phyloP scores from a whole-genome alignment of 2,888 invertebrate genomes.

The Drosophila vallismaia region DNA sequence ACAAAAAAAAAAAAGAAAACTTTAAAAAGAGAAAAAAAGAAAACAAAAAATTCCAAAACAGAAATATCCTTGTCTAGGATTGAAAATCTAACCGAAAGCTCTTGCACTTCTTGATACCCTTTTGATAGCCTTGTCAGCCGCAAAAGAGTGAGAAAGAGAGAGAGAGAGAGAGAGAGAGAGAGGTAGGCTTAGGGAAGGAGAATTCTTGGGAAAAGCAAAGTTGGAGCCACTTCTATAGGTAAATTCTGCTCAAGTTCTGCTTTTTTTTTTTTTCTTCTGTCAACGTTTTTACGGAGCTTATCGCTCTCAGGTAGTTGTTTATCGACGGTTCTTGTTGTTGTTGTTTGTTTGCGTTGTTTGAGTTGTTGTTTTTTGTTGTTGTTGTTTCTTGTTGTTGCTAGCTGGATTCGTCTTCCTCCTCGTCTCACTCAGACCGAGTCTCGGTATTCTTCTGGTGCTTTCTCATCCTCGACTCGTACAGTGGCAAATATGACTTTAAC shows the following conservation, averaged over 20 bases:
- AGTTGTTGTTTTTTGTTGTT: not conserved
- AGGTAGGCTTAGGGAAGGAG: not conserved
- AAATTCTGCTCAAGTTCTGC: slow-evolving; percentile 18
- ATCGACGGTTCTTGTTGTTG: not conserved
- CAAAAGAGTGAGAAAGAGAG: not conserved
- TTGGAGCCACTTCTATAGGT: slow-evolving; percentile 4
- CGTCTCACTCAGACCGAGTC: not conserved
- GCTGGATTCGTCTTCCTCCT: slow-evolving; percentile 11
- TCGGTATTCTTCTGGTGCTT: slow-evolving; percentile 15
- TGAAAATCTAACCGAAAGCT: too few species aligned
- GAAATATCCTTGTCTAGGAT: not conserved
- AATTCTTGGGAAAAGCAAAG: slow-evolving; percentile 1
- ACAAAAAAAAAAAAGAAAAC: too few species aligned
- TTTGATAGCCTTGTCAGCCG: not conserved
- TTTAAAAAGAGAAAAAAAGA: too few species aligned
- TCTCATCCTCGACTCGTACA: slow-evolving; percentile 41
- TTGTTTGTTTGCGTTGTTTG: slow-evolving; percentile 1
- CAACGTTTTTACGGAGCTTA: slow-evolving; percentile 42
- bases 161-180: not conserved
- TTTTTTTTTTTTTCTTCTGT: slow-evolving; percentile 17
- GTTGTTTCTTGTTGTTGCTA: slow-evolving; percentile 2
- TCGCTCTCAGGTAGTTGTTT: slow-evolving; percentile 34
- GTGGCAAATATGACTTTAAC: slow-evolving; percentile 73
- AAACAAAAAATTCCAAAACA: not conserved
- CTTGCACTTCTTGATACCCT: not conserved